Base-by-base conservation (phyloP, 2,888 invertebrate species). In the Synanthedon myopaeformis region DNA sequence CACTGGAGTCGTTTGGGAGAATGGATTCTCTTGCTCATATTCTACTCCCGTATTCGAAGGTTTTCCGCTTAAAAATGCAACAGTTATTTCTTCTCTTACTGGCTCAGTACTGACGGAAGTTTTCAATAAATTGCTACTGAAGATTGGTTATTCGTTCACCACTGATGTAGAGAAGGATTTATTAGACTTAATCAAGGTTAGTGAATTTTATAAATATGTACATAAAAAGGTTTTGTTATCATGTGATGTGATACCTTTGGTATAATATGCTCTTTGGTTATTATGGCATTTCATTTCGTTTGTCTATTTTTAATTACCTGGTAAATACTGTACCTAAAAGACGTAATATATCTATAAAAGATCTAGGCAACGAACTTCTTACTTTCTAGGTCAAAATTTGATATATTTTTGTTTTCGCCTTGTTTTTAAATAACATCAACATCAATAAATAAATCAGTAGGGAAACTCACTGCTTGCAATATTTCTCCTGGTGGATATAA, bases 141-240 rank as follows among this genome's bases (percentile, higher is more conserved):
- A 93, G 72, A 90, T 94, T 69, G 96, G 96, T 63, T 96, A 95
- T 87, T 93, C 92, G 57, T 95, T 96, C 90, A 95, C 94, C 65
- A 96, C 96, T 76, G 94, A 93, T 51, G 92, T 92, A 72, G 96
- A 96, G 80, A 90, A 92, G 68, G 96, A 97, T 89, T 92, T 97
- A 68, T 92, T 97, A 56, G 92, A 96, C 70, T 93, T 94, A 79
- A 96, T 97, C 77, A 97, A 97, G 90, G 96, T 96, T 78, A 93
- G 93, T 82, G 87, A 13, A 45, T 12, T 49, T 14, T 17, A 49
- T 11, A 49, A 17, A 3, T 42, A 12, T 41, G n/a, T n/a, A 42
- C 42, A 42, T 42, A 42, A 42, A 42, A 42, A 11, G 1, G 10
- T 42, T 45, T 45, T 45, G 12, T 8, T 10, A 35, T 10, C 8